Conservation (phyloP, 2,888 invertebrate species). For the Lasioglossum figueresi region DNA sequence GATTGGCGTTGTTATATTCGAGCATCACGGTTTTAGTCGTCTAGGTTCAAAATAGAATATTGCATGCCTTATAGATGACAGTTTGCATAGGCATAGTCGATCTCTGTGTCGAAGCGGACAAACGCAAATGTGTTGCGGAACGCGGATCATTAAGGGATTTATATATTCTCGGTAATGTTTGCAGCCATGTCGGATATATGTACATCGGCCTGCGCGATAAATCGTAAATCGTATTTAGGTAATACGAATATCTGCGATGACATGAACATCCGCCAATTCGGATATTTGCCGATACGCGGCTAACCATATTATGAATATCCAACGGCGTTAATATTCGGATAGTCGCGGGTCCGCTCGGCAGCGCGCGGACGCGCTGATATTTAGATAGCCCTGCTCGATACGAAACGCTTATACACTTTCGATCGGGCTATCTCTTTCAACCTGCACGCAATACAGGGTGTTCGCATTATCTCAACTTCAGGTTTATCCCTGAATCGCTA, state of each 20-base stretch:
- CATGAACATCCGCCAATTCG: slow-evolving; percentile 61
- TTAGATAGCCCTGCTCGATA: slow-evolving; percentile 41
- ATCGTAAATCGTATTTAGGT: slow-evolving; percentile 59
- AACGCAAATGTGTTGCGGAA: slow-evolving; percentile 2
- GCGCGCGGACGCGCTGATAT: slow-evolving; percentile 13
- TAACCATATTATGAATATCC: slow-evolving; percentile 66
- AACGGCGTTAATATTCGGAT: slow-evolving; percentile 54
- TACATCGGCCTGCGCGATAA: slow-evolving; percentile 39
- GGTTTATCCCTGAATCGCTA: not conserved
- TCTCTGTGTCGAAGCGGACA: not conserved
- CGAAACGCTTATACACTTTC: slow-evolving; percentile 20
- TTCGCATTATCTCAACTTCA: not conserved
- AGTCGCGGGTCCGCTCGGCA: slow-evolving; percentile 18
- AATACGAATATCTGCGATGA: slow-evolving; percentile 61
- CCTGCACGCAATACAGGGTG: not conserved
- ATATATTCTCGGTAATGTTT: slow-evolving; percentile 40
- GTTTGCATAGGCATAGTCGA: not conserved
- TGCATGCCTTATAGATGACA: not conserved
- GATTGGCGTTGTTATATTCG: not conserved
- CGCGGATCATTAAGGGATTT: slow-evolving; percentile 35
- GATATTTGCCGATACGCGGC: slow-evolving; percentile 63
- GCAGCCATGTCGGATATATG: slow-evolving; percentile 22
- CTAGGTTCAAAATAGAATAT: not conserved
- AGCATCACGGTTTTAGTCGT: not conserved
- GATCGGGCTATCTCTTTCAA: not conserved